Evolutionary conservation across 1,140 invertebrate genomes (phyloP).

Genomic region (Physella acuta): DNA sequence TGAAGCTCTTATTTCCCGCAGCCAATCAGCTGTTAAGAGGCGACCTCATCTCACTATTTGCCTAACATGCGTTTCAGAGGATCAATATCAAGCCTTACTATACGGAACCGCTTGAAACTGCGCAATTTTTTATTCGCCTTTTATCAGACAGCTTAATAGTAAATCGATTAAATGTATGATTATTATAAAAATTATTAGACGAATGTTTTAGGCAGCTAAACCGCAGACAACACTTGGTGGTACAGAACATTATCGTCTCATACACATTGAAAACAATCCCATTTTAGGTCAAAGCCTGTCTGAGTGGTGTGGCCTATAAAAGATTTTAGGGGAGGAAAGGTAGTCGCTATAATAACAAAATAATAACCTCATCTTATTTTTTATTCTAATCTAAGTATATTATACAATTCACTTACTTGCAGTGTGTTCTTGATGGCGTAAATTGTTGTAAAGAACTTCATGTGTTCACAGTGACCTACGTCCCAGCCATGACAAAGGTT

Average conservation of each 20-base stretch:
- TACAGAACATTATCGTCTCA: neutral
- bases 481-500: constrained; percentile 12
- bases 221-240: neutral
- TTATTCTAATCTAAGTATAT: constrained; percentile 1
- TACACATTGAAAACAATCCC: constrained; percentile 9
- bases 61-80: neutral
- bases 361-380: too few species aligned
- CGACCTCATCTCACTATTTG: neutral
- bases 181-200: too few species aligned
- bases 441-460: constrained; percentile 1
- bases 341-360: too few species aligned
- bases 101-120: too few species aligned
- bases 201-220: too few species aligned
- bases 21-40: constrained; percentile 11
- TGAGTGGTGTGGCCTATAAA: too few species aligned
- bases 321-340: too few species aligned
- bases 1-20: neutral
- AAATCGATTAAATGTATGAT: too few species aligned
- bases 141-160: too few species aligned
- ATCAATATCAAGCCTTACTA: too few species aligned
- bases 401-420: neutral
- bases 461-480: constrained; percentile 7
- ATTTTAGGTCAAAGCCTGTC: constrained; percentile 11
- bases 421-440: neutral
- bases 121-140: too few species aligned